Evolutionary conservation across 2,797 vertebrate species (phyloP).

Genomic region (Lindbergichthys nudifrons): DNA sequence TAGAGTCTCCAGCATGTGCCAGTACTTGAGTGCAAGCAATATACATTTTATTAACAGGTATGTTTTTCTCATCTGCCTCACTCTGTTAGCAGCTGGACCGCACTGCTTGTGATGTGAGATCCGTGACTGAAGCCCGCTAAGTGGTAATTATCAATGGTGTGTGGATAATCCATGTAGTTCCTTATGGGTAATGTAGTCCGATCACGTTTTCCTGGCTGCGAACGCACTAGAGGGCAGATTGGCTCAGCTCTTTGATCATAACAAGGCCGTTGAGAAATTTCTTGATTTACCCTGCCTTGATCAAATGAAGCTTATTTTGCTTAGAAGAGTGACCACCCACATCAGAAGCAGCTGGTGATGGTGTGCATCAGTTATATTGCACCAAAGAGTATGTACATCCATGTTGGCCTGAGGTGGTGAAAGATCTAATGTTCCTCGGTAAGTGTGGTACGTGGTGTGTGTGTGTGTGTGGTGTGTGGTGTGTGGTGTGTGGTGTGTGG

Average conservation of each 20-base stretch:
- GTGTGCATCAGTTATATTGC: not conserved
- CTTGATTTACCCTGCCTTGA: slow-evolving; percentile 62
- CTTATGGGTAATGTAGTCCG: slow-evolving; percentile 58
- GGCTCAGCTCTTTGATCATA: slow-evolving; percentile 72
- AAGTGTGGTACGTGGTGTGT: not conserved
- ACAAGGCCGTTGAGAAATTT: slow-evolving; percentile 65
- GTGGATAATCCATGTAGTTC: slow-evolving; percentile 46
- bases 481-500: too few species aligned
- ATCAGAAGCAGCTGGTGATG: slow-evolving; percentile 40
- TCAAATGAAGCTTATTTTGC: slow-evolving; percentile 64
- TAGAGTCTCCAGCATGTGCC: not conserved
- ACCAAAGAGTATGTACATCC: not conserved
- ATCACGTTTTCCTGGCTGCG: slow-evolving; percentile 63
- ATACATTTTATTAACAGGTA: slow-evolving; percentile 35
- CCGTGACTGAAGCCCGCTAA: slow-evolving; percentile 53
- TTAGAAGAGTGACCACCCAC: slow-evolving; percentile 52
- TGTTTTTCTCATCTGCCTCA: slow-evolving; percentile 20
- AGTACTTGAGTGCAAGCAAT: slow-evolving; percentile 1
- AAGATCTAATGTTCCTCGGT: slow-evolving; percentile 15
- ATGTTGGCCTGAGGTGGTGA: slow-evolving; percentile 22
- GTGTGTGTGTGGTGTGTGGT: too few species aligned
- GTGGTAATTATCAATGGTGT: slow-evolving; percentile 66
- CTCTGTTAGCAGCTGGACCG: slow-evolving; percentile 35
- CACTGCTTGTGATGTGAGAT: slow-evolving; percentile 41
- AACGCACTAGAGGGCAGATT: slow-evolving; percentile 59